Evolutionary conservation across 2,888 invertebrate species (phyloP).

Genomic region (Iselma pallidipennis): DNA sequence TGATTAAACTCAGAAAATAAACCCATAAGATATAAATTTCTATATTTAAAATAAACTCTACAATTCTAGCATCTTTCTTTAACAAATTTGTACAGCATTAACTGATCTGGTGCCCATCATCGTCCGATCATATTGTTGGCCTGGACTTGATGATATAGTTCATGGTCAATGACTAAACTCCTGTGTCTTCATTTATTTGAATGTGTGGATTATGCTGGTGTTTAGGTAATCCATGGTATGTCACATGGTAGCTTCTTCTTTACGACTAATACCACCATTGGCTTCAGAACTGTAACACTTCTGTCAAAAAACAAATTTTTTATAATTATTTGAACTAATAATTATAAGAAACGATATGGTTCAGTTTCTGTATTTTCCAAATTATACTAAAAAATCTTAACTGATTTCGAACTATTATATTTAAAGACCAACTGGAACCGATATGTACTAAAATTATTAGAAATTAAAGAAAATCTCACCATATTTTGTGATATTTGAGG

Average conservation of each 20-base stretch:
- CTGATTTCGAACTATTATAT: conserved; percentile 26
- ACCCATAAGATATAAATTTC: no score
- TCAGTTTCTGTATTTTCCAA: conserved; percentile 30
- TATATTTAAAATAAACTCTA: conserved; percentile 7
- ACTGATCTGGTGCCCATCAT: conserved; percentile 2
- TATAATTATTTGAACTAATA: not conserved
- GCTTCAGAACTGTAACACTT: conserved; percentile 38
- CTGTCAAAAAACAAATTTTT: not conserved
- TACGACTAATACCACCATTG: conserved; percentile 41
- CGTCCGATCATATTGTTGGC: not conserved
- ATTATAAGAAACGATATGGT: conserved; percentile 32
- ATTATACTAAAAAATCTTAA: conserved; percentile 29
- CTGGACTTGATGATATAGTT: not conserved
- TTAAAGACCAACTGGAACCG: conserved; percentile 12
- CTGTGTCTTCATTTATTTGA: no score
- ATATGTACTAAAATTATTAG: no score
- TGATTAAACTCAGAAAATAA: no score
- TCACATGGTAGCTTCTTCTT: conserved; percentile 39
- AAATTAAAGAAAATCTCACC: no score
- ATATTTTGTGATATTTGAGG: no score
- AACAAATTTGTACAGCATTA: conserved; percentile 6
- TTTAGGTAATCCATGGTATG: conserved; percentile 39
- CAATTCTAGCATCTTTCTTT: not conserved
- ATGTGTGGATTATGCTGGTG: conserved; percentile 11
- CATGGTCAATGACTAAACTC: no score